Base-by-base conservation (phyloP, 2,888 invertebrate genomes). In the Phengaris arion region DNA sequence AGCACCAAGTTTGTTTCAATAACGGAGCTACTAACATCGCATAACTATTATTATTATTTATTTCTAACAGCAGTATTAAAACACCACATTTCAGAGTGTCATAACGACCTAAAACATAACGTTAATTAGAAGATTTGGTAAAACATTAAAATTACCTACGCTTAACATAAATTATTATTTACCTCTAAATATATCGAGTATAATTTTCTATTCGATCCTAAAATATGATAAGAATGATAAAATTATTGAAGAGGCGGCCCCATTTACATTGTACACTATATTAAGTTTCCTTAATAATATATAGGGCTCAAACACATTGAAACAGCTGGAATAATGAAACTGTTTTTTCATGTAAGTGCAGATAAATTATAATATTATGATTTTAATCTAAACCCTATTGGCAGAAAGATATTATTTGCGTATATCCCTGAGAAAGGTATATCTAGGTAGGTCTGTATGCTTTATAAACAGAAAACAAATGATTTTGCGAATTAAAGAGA, bases 171-270 rank as follows among this genome's bases (percentile, higher is more conserved):
- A 54, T 72, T 87, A 54, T 72, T 87, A 78, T 81, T 85, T 86
- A 86, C 85, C 79, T 80, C 88, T 89, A 88, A 83, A 88, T 86
- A 89, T 81, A 85, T 80, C 83, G 86, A 87, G 87, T 87, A 89
- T 84, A 89, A 86, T 89, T 90, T 83, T 85, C 88, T 91, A 91
- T 84, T 87, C 83, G 87, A 85, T 85, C 74, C 59, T 73, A 76
- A 73, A 75, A 75, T 74, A 74, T 75, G 64, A 70, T 59, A 13
- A 72, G 74, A 74, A 78, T 79, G 82, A 84, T 84, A 85, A 83
- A 81, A 84, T 86, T 90, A 91, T 85, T 86, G 86, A 84, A 89
- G 88, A 93, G 92, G 92, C 93, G 93, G 93, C 91, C 91, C 89
- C 92, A 88, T 88, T 91, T 90, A 85, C 87, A 85, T 85, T 89